phyloP scores from a whole-genome alignment of 2,797 vertebrate species.

The Neopelma chrysocephalum region DNA sequence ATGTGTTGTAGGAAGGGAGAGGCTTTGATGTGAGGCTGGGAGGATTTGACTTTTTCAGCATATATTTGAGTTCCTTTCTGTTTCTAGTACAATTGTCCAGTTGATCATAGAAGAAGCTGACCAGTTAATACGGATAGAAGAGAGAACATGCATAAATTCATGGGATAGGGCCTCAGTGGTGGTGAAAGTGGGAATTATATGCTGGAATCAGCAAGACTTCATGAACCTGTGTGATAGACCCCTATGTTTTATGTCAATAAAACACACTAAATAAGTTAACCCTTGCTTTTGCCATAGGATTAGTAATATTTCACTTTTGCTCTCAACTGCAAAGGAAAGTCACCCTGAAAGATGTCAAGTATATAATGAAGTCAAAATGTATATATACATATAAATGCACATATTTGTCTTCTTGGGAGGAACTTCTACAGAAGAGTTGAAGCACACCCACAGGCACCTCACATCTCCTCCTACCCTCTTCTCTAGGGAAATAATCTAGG shows the following conservation, averaged over 20 bases:
- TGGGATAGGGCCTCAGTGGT: not conserved
- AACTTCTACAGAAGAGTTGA: not conserved
- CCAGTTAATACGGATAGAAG: not conserved
- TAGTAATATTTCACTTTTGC: not conserved
- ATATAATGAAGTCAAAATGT: not conserved
- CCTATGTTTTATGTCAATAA: not conserved
- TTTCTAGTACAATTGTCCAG: not conserved
- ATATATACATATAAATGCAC: not conserved
- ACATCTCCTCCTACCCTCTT: not conserved
- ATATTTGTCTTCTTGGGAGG: not conserved
- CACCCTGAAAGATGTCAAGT: not conserved
- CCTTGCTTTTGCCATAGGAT: not conserved
- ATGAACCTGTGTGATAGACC: not conserved
- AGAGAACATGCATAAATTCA: not conserved
- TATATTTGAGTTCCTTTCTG: not conserved
- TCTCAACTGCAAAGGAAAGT: not conserved
- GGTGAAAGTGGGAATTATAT: not conserved
- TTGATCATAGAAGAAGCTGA: not conserved
- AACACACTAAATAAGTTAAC: not conserved
- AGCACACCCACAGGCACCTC: not conserved
- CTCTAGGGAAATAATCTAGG: not conserved
- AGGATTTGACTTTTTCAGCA: not conserved
- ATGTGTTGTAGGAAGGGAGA: fast-evolving
- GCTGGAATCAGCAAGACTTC: not conserved
- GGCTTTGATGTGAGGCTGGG: not conserved